Evolutionary conservation across 2,888 invertebrate genomes (phyloP).

Genomic region (Drosophila multiciliata): DNA sequence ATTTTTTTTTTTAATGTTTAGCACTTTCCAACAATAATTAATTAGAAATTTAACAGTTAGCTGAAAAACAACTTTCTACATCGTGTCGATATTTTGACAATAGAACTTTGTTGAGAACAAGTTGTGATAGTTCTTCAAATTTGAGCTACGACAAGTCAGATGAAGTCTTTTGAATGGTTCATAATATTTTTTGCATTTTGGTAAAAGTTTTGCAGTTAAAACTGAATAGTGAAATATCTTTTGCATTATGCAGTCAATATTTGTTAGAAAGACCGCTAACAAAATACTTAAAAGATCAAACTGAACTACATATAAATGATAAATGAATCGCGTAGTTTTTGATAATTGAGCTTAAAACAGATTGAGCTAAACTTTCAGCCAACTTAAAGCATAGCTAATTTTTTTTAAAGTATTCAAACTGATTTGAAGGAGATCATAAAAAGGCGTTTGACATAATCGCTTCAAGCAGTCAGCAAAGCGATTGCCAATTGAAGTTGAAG

Average conservation of each 20-base stretch:
- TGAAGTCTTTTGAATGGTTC: background rate
- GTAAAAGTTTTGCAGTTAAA: background rate
- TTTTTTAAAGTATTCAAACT: background rate
- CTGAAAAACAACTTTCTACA: conserved; percentile 6
- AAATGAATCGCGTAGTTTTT: background rate
- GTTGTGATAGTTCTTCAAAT: background rate
- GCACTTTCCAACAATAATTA: conserved; percentile 29
- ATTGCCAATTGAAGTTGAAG: conserved; percentile 12
- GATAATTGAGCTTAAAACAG: background rate
- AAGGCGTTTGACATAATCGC: conserved; percentile 22
- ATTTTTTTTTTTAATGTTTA: conserved; percentile 14
- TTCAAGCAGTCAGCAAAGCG: conserved; percentile 1
- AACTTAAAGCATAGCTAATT: background rate
- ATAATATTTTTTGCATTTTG: no score
- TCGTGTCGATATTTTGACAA: background rate
- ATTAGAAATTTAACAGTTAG: background rate
- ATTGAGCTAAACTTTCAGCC: background rate
- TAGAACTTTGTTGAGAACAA: background rate
- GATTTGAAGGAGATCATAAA: background rate
- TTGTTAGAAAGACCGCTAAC: background rate
- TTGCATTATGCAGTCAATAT: background rate
- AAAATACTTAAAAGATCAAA: background rate
- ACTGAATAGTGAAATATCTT: background rate
- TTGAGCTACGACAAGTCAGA: background rate
- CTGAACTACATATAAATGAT: background rate